Evolutionary conservation across 2,888 invertebrate species (phyloP), one percentile per base, ranked within the genome.

Genomic region (Tuberolachnus salignus): DNA sequence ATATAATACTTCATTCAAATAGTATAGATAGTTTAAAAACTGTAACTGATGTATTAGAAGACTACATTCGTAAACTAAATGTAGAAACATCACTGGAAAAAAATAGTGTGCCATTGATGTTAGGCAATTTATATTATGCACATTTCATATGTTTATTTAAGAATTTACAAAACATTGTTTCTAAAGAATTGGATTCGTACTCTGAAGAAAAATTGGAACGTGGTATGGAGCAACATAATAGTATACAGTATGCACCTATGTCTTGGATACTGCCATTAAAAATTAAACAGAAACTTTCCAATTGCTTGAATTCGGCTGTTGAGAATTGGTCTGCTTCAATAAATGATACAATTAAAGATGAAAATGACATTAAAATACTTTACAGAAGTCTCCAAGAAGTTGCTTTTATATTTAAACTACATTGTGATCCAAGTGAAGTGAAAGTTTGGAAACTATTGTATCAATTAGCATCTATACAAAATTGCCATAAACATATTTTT

Each of bases 181-280:
- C 51, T 69, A 78, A 69, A 59, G 78, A 78, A 78, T 51, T 78
- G 23, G 69, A 78, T 69, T 69, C 51, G n/a, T 69, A 61, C 14
- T 69, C 51, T 21, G 78, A 69, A 69, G 78, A 78, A 0, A 69
- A 21, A n/a, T 49, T 67, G n/a, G 69, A 78, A 78, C 69, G 46
- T 42, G 69, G 69, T 51, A 69, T 69, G 55, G 78, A 78, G 10
- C 42, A 51, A 69, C 78, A 69, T 61, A 78, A 59, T 69, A 59
- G 16, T 59, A 19, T 78, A 21, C 51, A 69, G 19, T 78, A 78
- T 69, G 49, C 57, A 59, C 69, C 78, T 16, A 69, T 78, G 51
- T 57, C 78, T 51, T 78, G 78, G 78, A 78, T 78, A 69, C 19
- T 59, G 21, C 78, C 78, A 13, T 59, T 78, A 78, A 59, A 78